Evolutionary conservation across 2,888 invertebrate species (phyloP), one percentile per base, ranked within the genome.

Genomic region (Gymnoscelis rufifasciata): DNA sequence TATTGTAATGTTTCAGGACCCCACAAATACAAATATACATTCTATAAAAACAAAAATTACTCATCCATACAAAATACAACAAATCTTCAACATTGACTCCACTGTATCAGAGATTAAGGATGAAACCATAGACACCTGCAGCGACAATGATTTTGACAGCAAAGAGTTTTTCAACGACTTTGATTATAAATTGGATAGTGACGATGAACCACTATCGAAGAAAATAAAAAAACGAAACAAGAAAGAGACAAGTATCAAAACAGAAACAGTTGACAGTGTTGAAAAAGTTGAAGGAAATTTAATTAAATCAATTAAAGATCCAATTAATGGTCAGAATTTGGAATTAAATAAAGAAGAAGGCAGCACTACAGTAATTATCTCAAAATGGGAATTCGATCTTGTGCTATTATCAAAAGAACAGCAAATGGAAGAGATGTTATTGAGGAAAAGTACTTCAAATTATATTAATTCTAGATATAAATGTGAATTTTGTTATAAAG

Each of bases 401-500:
- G 50, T 76, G 0, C 46, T 65, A 2, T 47, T 83, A 15, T 74
- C 60, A 0, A 71, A 72, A 14, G 69, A 78, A 1, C 62, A 87
- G 26, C 86, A 84, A 27, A 37, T 77, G 0, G 58, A 68, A 0
- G 86, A 84, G 27, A 52, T 86, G 0, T 42, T 66, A 1, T 53
- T 60, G 0, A 59, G 84, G 12, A 80, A 74, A 38, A 49, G 47
- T 0, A 70, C 79, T 0, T 44, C 60, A 0, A 86, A 83, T 24
- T 87, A 83, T 43, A 38, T 64, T 0, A 76, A 76, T 7, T 78
- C 80, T 0, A 64, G 73, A 1, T 83, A 77, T 27, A 83, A 83
- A 29, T 86, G 86, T 29, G 70, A 78, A 0, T 57, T 62, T 0
- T 87, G 86, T 8, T 86, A 50, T 7, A 83, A 80, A 44, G 86